phyloP scores from a whole-genome alignment of 2,113 vertebrate genomes.

The Cepphus grylle region DNA sequence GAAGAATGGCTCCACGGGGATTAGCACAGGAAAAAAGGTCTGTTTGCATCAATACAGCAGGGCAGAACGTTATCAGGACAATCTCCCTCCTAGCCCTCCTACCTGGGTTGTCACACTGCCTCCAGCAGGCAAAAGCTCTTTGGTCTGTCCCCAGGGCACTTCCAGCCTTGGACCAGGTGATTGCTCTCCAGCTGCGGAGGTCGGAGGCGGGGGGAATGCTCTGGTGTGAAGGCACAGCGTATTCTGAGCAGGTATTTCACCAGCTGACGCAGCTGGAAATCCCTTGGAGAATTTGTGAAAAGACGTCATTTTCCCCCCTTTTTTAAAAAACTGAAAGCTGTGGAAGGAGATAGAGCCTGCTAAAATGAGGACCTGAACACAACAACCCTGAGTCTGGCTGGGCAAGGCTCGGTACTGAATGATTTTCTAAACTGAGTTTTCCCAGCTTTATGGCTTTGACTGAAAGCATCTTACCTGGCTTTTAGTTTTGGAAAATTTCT shows the following conservation, averaged over 20 bases:
- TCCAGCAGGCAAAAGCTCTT: neutral
- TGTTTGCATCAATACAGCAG: neutral
- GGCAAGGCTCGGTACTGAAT: neutral
- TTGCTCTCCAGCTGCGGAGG: neutral
- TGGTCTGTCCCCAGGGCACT: neutral
- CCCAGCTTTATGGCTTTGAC: neutral
- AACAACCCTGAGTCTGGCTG: neutral
- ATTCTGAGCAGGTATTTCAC: neutral
- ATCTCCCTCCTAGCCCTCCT: neutral
- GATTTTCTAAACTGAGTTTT: neutral
- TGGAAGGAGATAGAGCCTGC: neutral
- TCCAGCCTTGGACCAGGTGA: neutral
- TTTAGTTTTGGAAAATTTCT: neutral
- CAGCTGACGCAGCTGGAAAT: neutral
- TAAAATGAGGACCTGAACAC: neutral
- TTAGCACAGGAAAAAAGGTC: conserved; percentile 29
- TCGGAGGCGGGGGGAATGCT: neutral
- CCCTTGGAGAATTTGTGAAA: neutral
- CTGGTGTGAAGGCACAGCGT: neutral
- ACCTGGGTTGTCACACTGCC: neutral
- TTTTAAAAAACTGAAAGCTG: neutral
- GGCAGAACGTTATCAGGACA: neutral
- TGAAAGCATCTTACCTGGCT: neutral
- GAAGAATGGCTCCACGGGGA: conserved; percentile 44
- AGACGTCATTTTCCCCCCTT: neutral